phyloP scores from a whole-genome alignment of 1,140 invertebrate species.

The Eurosta solidaginis region DNA sequence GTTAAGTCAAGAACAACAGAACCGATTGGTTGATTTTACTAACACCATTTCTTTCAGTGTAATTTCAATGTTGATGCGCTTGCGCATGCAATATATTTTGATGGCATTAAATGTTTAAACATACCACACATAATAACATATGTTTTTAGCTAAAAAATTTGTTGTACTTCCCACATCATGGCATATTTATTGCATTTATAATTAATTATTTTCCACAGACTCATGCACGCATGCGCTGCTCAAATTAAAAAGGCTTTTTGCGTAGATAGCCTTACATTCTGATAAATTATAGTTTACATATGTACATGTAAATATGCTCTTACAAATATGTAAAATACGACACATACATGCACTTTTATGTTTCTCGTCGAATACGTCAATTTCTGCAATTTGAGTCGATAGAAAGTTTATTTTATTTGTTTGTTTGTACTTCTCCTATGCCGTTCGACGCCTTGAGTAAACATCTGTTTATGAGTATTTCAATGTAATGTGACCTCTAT shows the following conservation, averaged over 20 bases:
- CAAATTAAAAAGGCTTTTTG: background rate
- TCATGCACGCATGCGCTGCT: background rate
- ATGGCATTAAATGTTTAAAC: background rate
- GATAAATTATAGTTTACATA: background rate
- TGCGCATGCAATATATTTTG: background rate
- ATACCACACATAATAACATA: too few species aligned
- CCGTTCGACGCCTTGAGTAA: background rate
- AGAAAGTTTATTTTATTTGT: background rate
- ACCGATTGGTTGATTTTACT: too few species aligned
- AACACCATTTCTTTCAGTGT: too few species aligned
- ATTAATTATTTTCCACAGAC: background rate
- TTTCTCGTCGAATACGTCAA: too few species aligned
- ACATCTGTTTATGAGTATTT: background rate
- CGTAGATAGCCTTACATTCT: background rate
- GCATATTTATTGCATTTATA: background rate
- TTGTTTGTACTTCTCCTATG: background rate
- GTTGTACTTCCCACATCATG: background rate
- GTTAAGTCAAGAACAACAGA: too few species aligned
- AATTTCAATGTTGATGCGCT: background rate
- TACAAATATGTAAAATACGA: too few species aligned
- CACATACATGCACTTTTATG: background rate
- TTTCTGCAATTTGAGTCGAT: background rate
- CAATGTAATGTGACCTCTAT: background rate
- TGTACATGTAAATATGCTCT: too few species aligned
- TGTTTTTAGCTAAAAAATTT: background rate